Base-by-base conservation (phyloP, 2,888 invertebrate genomes). In the Allacma fusca region DNA sequence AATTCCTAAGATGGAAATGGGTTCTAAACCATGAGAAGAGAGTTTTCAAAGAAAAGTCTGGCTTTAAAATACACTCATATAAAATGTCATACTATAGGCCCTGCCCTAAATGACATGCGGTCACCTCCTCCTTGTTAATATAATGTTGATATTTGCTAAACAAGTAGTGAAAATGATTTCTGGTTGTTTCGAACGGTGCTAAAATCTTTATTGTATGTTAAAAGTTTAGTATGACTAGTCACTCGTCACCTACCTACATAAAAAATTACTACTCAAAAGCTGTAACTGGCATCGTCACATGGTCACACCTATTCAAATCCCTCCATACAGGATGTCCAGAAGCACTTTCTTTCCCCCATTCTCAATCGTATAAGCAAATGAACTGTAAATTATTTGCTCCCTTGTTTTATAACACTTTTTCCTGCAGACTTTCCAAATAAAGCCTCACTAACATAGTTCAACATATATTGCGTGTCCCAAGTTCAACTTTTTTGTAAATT, bases 181-280 rank as follows among this genome's bases (percentile, higher is more conserved):
- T 57, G 59, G 40, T 21, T 34, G 26, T 59, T n/a, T 57, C 19
- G n/a, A 29, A 73, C 62, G 73, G 73, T 62, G 73, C 62, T 72
- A 72, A 73, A 73, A 73, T 73, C 73, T 73, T 73, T 73, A 73
- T 59, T 59, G 64, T 62, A 62, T 62, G 73, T 29, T 73, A 73
- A 73, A 73, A 73, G 62, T 73, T 73, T 73, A 62, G 29, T n/a
- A 16, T 70, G 50, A 7, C 1, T 50, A 50, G 4, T 4, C n/a
- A 16, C 34, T n/a, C n/a, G n/a, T n/a, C n/a, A n/a, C n/a, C n/a
- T n/a, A n/a, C n/a, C n/a, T n/a, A n/a, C n/a, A n/a, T n/a, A n/a
- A n/a, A n/a, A 34, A 34, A 34, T 34, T 4, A 34, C 34, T 34
- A 4, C 34, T 21, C 12, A 62, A 21, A 1, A 24, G 12, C 62